Evolutionary conservation across 2,113 vertebrate genomes (phyloP), one percentile per base, ranked within the genome.

Genomic region (Henicopernis longicauda): DNA sequence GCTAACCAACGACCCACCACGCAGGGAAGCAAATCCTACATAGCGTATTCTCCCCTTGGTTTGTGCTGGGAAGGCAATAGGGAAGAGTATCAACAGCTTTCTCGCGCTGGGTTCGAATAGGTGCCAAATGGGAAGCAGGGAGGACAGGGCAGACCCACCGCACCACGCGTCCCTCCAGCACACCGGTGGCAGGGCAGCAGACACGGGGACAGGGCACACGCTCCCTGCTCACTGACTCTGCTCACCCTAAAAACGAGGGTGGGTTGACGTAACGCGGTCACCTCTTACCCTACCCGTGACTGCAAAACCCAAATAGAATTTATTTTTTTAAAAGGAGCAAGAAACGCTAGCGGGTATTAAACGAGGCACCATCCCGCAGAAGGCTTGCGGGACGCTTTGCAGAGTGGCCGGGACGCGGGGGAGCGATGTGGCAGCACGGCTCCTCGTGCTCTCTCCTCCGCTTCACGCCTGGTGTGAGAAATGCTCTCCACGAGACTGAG

Each of bases 401-500:
- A 7, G 1, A 5, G n/a, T 1, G 42, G 11, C 11, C 1, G 1
- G 72, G 77, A 47, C 0, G 3, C 15, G 13, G 58, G 44, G 34
- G 5, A 59, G 57, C 6, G 3, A 32, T 3, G 18, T 6, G 25
- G 36, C 38, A 66, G 34, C 50, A 22, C 0, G 0, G 38, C n/a
- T 55, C 69, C 59, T 70, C 2, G 0, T 13, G 20, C 77, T 42
- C 47, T 19, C 84, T 54, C 55, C 26, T 57, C 32, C 2, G 13
- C 17, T 22, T 36, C 86, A 29, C 2, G 0, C 8, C 58, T 8
- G 29, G 26, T 7, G 2, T 18, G 5, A 67, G 32, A 47, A 66
- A 71, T 1, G 36, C 20, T 59, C n/a, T 36, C 13, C 34, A 17
- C 0, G 0, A 63, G 29, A 19, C 25, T 1, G 0, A 63, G 49